Evolutionary conservation across 2,797 vertebrate species (phyloP).

Genomic region (Linurgus olivaceus): DNA sequence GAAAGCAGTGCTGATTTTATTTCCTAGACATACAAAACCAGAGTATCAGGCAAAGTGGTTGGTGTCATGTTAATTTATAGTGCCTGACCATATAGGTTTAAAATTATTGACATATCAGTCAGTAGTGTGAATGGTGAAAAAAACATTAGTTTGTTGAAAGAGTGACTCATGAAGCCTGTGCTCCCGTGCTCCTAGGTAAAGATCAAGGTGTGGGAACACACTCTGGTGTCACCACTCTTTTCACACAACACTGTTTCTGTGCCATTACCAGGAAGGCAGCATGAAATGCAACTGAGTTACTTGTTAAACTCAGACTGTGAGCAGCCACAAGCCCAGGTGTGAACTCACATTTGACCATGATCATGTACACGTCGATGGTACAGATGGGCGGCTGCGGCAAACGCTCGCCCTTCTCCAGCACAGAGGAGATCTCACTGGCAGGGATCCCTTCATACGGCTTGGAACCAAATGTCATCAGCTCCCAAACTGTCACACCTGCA

Average conservation of each 20-base stretch:
- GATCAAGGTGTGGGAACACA: not conserved
- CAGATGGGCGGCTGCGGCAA: constrained; percentile 91
- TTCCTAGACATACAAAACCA: not conserved
- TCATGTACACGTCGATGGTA: constrained; percentile 96
- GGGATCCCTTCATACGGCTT: constrained; percentile 93
- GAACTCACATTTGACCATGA: constrained; percentile 96
- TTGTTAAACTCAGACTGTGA: not conserved
- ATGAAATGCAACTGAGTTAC: not conserved
- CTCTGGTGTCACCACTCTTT: not conserved
- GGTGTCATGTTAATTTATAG: not conserved
- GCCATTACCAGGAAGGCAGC: not conserved
- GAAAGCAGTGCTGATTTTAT: not conserved
- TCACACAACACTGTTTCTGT: not conserved
- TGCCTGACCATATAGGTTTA: not conserved
- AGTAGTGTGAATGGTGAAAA: not conserved
- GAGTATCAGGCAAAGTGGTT: not conserved
- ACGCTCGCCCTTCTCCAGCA: constrained; percentile 92
- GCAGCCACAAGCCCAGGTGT: not conserved
- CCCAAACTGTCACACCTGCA: constrained; percentile 92
- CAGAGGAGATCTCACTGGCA: constrained; percentile 85
- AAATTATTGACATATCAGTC: not conserved
- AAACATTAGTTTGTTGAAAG: not conserved
- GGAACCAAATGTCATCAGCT: constrained; percentile 94
- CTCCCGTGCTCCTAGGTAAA: accelerated
- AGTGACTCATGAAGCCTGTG: not conserved